A percentile compares a stretch with the other conserved stretches of the same genome.
These are phyloP conservation scores for Vanessa cardui DNA, from an alignment of 2,888 invertebrate genomes.

Conservation along the genomic window DNA sequence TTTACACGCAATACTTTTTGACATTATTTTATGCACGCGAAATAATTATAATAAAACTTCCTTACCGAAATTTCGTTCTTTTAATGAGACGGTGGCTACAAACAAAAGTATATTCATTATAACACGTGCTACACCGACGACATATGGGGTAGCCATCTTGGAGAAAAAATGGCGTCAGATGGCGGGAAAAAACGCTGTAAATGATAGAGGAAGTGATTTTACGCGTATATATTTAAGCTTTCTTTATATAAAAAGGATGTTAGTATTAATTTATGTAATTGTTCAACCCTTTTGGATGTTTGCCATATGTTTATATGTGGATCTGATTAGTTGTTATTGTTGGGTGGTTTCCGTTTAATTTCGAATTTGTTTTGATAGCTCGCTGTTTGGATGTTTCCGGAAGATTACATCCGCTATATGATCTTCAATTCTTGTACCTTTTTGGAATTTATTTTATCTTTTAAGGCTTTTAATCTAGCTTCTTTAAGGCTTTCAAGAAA, in stretches of 20 bases:
- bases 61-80: constrained; percentile 20
- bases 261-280: constrained; percentile 80
- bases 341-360: constrained; percentile 68
- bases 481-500: no score
- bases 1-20: no score
- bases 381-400: constrained; percentile 65
- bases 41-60: constrained; percentile 14
- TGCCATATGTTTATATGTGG: constrained; percentile 70
- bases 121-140: constrained; percentile 67
- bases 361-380: constrained; percentile 78
- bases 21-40: neutral
- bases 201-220: constrained; percentile 80
- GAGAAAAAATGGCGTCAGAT: constrained; percentile 71
- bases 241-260: constrained; percentile 69
- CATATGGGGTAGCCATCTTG: constrained; percentile 67
- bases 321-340: constrained; percentile 68
- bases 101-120: constrained; percentile 31
- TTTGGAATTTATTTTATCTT: neutral
- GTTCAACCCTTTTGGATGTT: constrained; percentile 72
- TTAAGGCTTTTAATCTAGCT: neutral
- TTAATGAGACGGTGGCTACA: constrained; percentile 28
- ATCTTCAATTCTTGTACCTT: constrained; percentile 16
- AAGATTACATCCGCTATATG: constrained; percentile 39
- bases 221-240: constrained; percentile 70
- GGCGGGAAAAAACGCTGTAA: constrained; percentile 67